Base-by-base conservation (phyloP, 2,113 vertebrate species). In the Pelobates fuscus region DNA sequence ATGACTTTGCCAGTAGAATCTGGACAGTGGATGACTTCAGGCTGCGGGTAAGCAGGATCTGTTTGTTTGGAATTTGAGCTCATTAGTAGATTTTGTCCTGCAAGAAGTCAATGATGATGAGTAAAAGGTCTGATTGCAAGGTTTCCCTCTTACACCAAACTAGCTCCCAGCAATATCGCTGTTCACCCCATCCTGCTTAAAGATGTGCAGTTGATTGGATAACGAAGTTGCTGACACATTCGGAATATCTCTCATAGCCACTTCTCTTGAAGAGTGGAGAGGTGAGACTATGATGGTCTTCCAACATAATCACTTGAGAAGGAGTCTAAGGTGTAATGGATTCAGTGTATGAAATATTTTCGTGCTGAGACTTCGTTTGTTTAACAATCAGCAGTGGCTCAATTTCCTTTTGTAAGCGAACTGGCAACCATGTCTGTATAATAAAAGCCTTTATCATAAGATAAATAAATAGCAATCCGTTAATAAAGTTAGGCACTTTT, bases 11-110 rank as follows among this genome's bases (percentile, higher is more conserved):
- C 54, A 99, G 97, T 82, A 92, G 97, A 62, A 98, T 99, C 81
- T 99, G 97, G 97, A 98, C 96, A 0, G 94, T 99, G 1, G 97
- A 99, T n/a, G 97, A 99, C 86, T 94, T 88, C 86, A 91, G 97
- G 8, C 92, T 99, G 80, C 89, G 97, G 87, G 97, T 99, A 79
- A 92, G 92, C 79, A 37, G 5, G 5, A 17, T 49, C 12, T 49
- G 44, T 4, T 49, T 49, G 44, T 4, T 49, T 49, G 17, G 17
- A 49, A 49, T 24, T 8, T 17, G 6, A 43, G 1, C 1, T 64
- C 17, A 37, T 20, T 62, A 18, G 14, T 64, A 8, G 10, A 24
- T 26, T 30, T 15, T 59, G 32, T 70, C 15, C 8, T 4, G 4
- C 18, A 25, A 20, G 55, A 70, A 60, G 81, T 86, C 81, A 78